Percentiles rank a stretch among this genome's conserved stretches.
Evolutionary conservation across 2,797 vertebrate species (phyloP).

Genomic region (Thaleichthys pacificus): DNA sequence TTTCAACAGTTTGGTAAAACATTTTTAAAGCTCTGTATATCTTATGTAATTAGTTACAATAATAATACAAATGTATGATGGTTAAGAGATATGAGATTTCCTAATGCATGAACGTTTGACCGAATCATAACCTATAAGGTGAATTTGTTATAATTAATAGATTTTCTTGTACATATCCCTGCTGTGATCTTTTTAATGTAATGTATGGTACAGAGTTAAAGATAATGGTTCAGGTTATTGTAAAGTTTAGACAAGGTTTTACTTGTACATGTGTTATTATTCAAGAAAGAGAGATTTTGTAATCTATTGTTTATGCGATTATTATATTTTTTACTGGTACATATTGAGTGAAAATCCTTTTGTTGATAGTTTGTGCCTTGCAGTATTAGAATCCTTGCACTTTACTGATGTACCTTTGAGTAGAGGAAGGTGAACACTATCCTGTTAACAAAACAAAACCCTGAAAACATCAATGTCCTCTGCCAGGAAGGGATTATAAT

Average conservation of each 20-base stretch:
- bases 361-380: conserved; percentile 76
- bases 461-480: too few species aligned
- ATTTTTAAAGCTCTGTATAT: conserved; percentile 28
- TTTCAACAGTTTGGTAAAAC: conserved; percentile 9
- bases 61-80: conserved; percentile 44
- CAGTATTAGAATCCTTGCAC: conserved; percentile 75
- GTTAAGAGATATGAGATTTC: conserved; percentile 36
- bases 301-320: conserved; percentile 46
- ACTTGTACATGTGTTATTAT: conserved; percentile 73
- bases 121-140: conserved; percentile 27
- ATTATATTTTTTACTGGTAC: conserved; percentile 65
- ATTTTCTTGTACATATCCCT: conserved; percentile 64
- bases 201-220: conserved; percentile 53
- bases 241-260: conserved; percentile 78
- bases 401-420: conserved; percentile 53
- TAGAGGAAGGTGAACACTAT: conserved; percentile 23
- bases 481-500: too few species aligned
- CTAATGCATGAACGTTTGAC: conserved; percentile 29
- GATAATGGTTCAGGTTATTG: conserved; percentile 61
- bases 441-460: too few species aligned
- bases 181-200: conserved; percentile 56
- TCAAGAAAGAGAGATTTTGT: conserved; percentile 60
- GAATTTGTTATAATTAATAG: conserved; percentile 60
- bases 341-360: conserved; percentile 57
- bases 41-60: conserved; percentile 37